phyloP scores from a whole-genome alignment of 2,113 vertebrate genomes.

The Lophius piscatorius region DNA sequence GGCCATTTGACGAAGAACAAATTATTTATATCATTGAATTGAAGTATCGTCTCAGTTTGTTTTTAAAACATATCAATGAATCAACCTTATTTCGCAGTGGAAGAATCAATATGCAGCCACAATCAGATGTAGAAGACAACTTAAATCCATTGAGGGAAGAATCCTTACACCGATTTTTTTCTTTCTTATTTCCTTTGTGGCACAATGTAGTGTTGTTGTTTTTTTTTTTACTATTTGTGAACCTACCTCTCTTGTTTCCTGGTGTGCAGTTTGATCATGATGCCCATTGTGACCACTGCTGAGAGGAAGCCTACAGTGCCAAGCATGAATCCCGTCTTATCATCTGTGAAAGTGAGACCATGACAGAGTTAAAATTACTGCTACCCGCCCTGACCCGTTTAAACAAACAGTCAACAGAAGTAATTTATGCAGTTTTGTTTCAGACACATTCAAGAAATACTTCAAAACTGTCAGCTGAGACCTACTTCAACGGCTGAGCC shows the following conservation, averaged over 20 bases:
- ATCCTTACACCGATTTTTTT: neutral
- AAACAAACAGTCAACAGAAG: no score
- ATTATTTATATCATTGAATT: neutral
- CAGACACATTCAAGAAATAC: no score
- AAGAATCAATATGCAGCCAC: neutral
- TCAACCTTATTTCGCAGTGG: neutral
- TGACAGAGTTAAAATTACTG: neutral
- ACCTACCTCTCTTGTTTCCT: conserved; percentile 57
- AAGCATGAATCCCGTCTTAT: conserved; percentile 32
- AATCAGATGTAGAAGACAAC: neutral
- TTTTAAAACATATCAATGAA: neutral
- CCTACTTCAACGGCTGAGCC: no score
- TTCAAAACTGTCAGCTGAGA: no score
- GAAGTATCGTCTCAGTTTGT: neutral
- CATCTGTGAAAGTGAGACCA: conserved; percentile 38
- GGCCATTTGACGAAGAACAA: neutral
- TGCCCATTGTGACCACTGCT: conserved; percentile 37
- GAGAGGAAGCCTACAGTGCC: conserved; percentile 37
- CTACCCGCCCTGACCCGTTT: no score
- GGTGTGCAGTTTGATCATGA: conserved; percentile 47
- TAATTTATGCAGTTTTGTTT: no score
- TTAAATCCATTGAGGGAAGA: neutral
- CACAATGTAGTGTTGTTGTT: neutral
- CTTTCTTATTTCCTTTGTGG: conserved; percentile 2
- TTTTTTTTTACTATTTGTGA: neutral